A percentile compares a stretch with the other conserved stretches of the same genome.
Evolutionary conservation across 2,797 vertebrate species (phyloP).

Genomic region (Thunnus albacares): DNA sequence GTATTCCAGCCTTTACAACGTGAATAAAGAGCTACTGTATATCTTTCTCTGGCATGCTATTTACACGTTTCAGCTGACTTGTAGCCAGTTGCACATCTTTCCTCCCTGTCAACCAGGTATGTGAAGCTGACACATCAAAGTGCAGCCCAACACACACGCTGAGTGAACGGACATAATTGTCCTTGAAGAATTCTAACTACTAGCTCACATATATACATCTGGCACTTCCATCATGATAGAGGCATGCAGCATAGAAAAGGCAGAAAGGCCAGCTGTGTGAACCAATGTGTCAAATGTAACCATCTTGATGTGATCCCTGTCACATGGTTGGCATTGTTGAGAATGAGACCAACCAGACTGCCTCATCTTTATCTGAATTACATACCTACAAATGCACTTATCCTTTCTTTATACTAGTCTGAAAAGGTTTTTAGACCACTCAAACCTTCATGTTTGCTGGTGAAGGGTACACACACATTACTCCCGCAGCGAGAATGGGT

Average conservation of each 20-base stretch:
- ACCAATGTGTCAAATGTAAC: constrained; percentile 35
- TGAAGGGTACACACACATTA: constrained; percentile 48
- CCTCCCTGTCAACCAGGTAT: constrained; percentile 44
- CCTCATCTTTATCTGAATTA: constrained; percentile 38
- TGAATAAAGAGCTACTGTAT: constrained; percentile 18
- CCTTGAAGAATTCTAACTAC: constrained; percentile 48
- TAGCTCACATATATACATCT: constrained; percentile 61
- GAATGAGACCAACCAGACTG: background rate
- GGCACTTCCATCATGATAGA: constrained; percentile 65
- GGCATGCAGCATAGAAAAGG: constrained; percentile 50
- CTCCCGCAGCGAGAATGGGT: constrained; percentile 46
- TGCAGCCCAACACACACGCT: constrained; percentile 15
- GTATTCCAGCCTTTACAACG: constrained; percentile 1
- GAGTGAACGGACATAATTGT: constrained; percentile 48
- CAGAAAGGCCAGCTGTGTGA: constrained; percentile 48
- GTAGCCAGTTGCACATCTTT: constrained; percentile 34
- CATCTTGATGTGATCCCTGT: constrained; percentile 26
- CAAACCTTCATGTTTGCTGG: constrained; percentile 41
- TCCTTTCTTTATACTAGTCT: constrained; percentile 30
- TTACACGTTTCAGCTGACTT: constrained; percentile 47
- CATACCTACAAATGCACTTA: constrained; percentile 18
- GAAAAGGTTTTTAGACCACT: constrained; percentile 30
- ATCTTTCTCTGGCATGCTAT: constrained; percentile 30
- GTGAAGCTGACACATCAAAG: constrained; percentile 62
- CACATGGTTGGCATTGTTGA: constrained; percentile 27